These are phyloP conservation scores for Setophaga coronata DNA, from an alignment of 2,113 vertebrate genomes.

Conservation along the genomic window DNA sequence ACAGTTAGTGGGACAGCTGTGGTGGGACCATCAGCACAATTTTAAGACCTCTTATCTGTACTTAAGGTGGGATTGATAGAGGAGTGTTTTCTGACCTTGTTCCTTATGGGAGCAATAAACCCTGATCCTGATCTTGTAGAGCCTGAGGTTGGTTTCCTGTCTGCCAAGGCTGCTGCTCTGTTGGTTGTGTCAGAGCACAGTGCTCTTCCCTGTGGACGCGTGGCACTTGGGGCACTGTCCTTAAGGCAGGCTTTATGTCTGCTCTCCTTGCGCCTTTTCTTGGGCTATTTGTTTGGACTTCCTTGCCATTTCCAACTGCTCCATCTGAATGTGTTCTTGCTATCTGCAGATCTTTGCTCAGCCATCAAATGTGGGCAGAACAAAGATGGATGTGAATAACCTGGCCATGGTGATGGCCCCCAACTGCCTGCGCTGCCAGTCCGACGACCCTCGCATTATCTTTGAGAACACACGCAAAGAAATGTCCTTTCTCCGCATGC, in stretches of 20 bases:
- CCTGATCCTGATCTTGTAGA: background rate
- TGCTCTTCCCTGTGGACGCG: fast-evolving
- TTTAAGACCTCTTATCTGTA: background rate
- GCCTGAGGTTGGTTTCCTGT: background rate
- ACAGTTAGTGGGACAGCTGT: background rate
- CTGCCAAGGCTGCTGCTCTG: background rate
- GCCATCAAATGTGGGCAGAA: constrained; percentile 86
- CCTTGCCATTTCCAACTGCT: background rate
- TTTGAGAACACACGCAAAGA: constrained; percentile 92
- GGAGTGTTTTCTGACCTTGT: background rate
- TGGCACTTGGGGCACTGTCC: background rate
- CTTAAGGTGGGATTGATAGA: background rate
- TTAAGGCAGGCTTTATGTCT: background rate
- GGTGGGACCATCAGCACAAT: fast-evolving
- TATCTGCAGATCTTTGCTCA: constrained; percentile 85
- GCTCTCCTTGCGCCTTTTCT: background rate
- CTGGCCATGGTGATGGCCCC: constrained; percentile 94
- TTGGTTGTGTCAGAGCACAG: background rate
- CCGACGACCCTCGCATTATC: constrained; percentile 86
- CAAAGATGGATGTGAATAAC: constrained; percentile 95
- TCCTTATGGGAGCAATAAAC: background rate
- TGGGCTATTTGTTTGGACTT: fast-evolving
- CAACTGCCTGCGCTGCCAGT: constrained; percentile 90
- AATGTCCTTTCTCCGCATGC: constrained; percentile 90
- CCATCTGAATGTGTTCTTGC: background rate